Evolutionary conservation across 2,888 invertebrate genomes (phyloP).

Genomic region (Xylocampa areola): DNA sequence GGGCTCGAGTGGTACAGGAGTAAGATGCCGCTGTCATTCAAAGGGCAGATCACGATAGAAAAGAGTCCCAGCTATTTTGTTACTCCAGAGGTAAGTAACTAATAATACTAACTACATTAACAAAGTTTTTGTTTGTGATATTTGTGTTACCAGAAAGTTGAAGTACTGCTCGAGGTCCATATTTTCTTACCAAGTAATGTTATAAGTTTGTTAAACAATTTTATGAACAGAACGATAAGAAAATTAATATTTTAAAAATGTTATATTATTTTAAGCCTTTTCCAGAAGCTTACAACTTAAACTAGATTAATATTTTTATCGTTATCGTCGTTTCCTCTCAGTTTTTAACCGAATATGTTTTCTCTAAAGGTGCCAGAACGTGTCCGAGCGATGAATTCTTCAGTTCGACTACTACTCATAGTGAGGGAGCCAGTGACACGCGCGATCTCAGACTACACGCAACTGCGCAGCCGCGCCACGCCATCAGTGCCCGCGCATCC

Average conservation of each 20-base stretch:
- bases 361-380: constrained; percentile 95
- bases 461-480: constrained; percentile 95
- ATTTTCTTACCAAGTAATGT: too few species aligned
- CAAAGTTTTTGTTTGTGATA: too few species aligned
- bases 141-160: too few species aligned
- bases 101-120: too few species aligned
- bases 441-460: constrained; percentile 99
- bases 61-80: constrained; percentile 99
- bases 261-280: too few species aligned
- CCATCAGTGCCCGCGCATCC: constrained; percentile 91
- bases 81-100: constrained; percentile 94
- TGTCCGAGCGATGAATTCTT: constrained; percentile 97
- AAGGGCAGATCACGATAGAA: constrained; percentile 98
- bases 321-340: too few species aligned
- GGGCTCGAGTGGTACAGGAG: constrained; percentile 98
- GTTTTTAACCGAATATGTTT: neutral
- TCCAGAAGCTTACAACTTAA: too few species aligned
- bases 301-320: neutral
- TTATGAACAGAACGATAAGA: too few species aligned
- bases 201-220: too few species aligned
- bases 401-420: constrained; percentile 96
- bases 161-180: too few species aligned
- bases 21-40: constrained; percentile 98
- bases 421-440: constrained; percentile 98
- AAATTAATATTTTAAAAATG: too few species aligned